Conservation (phyloP, 2,113 vertebrate genomes). For the Pithys albifrons region DNA sequence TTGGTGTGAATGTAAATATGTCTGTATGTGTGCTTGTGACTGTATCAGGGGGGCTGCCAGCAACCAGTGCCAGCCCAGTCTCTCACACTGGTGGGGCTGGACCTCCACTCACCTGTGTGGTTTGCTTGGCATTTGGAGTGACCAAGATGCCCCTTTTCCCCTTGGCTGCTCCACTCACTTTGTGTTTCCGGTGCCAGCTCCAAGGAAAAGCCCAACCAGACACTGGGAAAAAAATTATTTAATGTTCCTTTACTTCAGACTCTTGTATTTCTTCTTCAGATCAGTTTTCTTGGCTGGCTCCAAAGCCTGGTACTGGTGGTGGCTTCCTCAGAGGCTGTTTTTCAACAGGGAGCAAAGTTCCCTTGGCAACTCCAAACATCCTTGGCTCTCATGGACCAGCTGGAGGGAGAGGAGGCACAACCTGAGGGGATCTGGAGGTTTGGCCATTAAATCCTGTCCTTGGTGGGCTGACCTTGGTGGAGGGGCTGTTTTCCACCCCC, state of each 20-base stretch:
- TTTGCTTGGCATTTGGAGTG: not conserved
- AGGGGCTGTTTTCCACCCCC: not conserved
- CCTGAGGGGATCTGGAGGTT: not conserved
- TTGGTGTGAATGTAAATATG: rapidly evolving
- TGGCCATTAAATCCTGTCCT: not conserved
- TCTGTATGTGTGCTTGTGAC: too few species aligned
- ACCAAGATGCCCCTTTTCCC: not conserved
- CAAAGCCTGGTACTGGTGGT: not conserved
- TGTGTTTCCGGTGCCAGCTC: not conserved
- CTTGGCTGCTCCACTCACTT: not conserved
- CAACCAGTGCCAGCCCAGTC: too few species aligned
- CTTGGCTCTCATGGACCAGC: not conserved
- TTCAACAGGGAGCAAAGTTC: not conserved
- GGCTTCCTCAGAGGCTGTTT: not conserved
- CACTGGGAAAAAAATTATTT: not conserved
- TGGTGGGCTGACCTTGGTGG: not conserved
- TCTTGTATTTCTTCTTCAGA: not conserved
- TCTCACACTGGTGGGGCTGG: not conserved
- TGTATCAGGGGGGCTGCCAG: too few species aligned
- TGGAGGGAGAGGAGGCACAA: not conserved
- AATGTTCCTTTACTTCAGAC: not conserved
- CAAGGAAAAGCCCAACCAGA: not conserved
- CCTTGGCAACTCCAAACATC: not conserved
- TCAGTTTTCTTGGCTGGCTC: rapidly evolving
- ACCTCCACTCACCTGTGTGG: rapidly evolving